A percentile compares a stretch with the other conserved stretches of the same genome.
Conservation (phyloP, 1,140 invertebrate genomes). For the Carposina sasakii region DNA sequence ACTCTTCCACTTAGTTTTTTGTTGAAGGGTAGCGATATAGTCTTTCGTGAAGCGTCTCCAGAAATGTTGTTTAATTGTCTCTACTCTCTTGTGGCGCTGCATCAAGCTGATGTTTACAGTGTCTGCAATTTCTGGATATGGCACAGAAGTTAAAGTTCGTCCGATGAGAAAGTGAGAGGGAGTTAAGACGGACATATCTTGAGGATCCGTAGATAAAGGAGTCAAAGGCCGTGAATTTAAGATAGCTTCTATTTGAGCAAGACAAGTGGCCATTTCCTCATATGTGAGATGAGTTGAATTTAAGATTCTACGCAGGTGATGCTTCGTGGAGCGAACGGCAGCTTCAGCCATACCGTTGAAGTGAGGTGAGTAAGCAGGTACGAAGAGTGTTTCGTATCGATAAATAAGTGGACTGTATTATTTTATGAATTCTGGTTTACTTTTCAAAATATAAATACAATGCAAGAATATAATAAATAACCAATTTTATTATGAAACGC, state of each 20-base stretch:
- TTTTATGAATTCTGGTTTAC: too few relatives aligned
- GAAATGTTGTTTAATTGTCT: neutral
- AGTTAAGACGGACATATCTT: conserved; percentile 27
- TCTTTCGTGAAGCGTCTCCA: neutral
- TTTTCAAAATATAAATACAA: too few relatives aligned
- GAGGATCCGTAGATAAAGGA: conserved; percentile 26
- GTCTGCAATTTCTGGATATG: conserved; percentile 17
- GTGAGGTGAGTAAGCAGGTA: conserved; percentile 4
- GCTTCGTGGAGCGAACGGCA: neutral
- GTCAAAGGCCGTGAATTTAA: conserved; percentile 35
- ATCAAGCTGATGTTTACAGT: neutral
- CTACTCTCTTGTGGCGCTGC: neutral
- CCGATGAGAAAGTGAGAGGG: conserved; percentile 45
- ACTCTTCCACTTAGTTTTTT: conserved; percentile 3
- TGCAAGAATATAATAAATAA: too few relatives aligned
- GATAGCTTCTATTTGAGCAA: conserved; percentile 35
- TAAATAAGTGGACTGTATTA: too few relatives aligned
- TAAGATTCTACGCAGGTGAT: conserved; percentile 17
- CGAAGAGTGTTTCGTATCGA: too few relatives aligned
- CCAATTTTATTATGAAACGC: too few relatives aligned
- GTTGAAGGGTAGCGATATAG: conserved; percentile 2
- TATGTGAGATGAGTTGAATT: conserved; percentile 24
- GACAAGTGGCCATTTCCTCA: conserved; percentile 42
- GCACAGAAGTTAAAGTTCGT: conserved; percentile 13
- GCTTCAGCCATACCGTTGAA: conserved; percentile 4